Conservation (phyloP, 2,888 invertebrate genomes). For the Mactromeris polynyma region DNA sequence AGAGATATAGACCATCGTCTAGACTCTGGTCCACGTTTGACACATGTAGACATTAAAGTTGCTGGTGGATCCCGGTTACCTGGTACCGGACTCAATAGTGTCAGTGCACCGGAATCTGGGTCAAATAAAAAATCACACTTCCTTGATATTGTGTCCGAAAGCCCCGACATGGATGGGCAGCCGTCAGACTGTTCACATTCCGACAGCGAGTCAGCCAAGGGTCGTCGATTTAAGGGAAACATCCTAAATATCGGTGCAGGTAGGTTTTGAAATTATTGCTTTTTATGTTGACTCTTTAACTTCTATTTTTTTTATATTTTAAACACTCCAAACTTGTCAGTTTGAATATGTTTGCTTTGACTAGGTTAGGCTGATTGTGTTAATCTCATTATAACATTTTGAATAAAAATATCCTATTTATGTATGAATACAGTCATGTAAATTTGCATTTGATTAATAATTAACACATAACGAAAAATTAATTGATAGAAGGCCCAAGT, state of each 20-base stretch:
- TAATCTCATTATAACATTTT: no score
- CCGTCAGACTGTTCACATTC: slow-evolving; percentile 68
- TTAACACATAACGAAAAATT: no score
- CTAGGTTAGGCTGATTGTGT: no score
- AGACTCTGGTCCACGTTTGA: slow-evolving; percentile 54
- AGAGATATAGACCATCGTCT: slow-evolving; percentile 55
- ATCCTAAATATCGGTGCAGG: slow-evolving; percentile 72
- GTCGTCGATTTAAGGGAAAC: slow-evolving; percentile 68
- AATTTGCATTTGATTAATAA: no score
- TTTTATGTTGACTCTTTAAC: no score
- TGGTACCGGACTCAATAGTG: slow-evolving; percentile 37
- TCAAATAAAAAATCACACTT: slow-evolving; percentile 51
- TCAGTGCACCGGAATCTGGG: slow-evolving; percentile 31
- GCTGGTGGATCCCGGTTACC: slow-evolving; percentile 66
- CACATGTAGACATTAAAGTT: slow-evolving; percentile 77
- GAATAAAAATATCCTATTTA: no score
- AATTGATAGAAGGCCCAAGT: no score
- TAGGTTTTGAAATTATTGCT: slow-evolving; percentile 49
- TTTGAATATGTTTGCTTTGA: no score
- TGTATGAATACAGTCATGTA: no score
- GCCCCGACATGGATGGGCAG: slow-evolving; percentile 66
- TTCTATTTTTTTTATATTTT: no score
- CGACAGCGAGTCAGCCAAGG: slow-evolving; percentile 67
- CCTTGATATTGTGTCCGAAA: slow-evolving; percentile 63
- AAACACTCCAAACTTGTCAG: no score